Evolutionary conservation across 1,140 invertebrate species (phyloP).

Genomic region (Melanaphis sacchari): DNA sequence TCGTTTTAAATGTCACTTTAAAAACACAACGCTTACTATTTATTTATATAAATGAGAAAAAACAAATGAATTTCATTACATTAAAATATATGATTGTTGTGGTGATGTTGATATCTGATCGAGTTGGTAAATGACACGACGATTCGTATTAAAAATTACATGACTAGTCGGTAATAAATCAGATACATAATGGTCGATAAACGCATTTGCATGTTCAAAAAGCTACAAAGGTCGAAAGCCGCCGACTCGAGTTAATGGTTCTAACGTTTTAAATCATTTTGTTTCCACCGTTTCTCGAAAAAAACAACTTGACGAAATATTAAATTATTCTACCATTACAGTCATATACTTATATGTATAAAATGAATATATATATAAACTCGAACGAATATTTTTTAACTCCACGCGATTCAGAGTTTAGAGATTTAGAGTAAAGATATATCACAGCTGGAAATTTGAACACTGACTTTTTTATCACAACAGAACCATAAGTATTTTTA

Average conservation of each 20-base stretch:
- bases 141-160: conserved; percentile 15
- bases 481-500: not conserved
- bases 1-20: not conserved
- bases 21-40: not conserved
- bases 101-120: conserved; percentile 38
- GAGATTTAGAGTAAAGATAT: not conserved
- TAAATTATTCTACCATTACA: not conserved
- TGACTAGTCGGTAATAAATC: conserved; percentile 33
- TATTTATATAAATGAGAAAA: not conserved
- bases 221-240: conserved; percentile 7
- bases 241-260: not conserved
- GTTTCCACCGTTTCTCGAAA: not conserved
- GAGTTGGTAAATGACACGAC: not conserved
- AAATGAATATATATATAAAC: not conserved
- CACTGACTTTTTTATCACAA: not conserved
- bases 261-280: conserved; percentile 17
- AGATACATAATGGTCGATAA: conserved; percentile 8
- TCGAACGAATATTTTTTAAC: not conserved
- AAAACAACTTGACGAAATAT: not conserved
- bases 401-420: not conserved
- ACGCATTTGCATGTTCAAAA: conserved; percentile 25
- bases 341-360: not conserved
- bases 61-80: conserved; percentile 25
- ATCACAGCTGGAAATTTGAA: not conserved
- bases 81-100: not conserved